Conservation (phyloP, 2,888 invertebrate genomes). For the Ophonus ardosiacus region DNA sequence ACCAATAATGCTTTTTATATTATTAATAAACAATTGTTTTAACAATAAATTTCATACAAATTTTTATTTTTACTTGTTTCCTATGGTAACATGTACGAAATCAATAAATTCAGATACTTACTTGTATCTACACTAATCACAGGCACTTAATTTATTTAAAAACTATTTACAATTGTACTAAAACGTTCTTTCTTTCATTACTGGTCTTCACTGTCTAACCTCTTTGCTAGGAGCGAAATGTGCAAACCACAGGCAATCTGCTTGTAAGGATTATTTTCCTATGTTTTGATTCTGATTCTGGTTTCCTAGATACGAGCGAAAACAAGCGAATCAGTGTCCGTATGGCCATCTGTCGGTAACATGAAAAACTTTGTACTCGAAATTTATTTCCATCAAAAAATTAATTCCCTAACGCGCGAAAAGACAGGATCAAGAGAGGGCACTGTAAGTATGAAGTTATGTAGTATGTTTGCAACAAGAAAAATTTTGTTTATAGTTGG, state of each 20-base stretch:
- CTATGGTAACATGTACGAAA: not conserved
- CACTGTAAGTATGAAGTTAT: too few relatives aligned
- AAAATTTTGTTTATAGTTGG: too few relatives aligned
- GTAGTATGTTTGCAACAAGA: too few relatives aligned
- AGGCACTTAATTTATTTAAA: not conserved
- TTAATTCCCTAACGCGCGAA: too few relatives aligned
- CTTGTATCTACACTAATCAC: not conserved
- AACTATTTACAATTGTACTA: not conserved
- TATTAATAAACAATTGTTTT: not conserved
- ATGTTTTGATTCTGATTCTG: constrained; percentile 1
- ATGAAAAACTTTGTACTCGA: too few relatives aligned
- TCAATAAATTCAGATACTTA: not conserved
- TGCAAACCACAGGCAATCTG: not conserved
- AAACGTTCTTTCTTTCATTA: not conserved
- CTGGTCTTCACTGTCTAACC: not conserved
- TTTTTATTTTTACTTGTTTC: not conserved
- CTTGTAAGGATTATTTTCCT: not conserved
- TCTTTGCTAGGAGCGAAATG: not conserved
- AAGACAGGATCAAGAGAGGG: too few relatives aligned
- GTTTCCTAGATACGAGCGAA: not conserved
- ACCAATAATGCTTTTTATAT: too few relatives aligned
- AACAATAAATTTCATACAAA: not conserved
- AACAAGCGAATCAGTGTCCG: not conserved
- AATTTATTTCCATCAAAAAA: too few relatives aligned
- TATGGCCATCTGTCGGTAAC: not conserved